A percentile compares a stretch with the other conserved stretches of the same genome.
Evolutionary conservation across 2,888 invertebrate genomes (phyloP).

Genomic region (Eupithecia subfuscata): DNA sequence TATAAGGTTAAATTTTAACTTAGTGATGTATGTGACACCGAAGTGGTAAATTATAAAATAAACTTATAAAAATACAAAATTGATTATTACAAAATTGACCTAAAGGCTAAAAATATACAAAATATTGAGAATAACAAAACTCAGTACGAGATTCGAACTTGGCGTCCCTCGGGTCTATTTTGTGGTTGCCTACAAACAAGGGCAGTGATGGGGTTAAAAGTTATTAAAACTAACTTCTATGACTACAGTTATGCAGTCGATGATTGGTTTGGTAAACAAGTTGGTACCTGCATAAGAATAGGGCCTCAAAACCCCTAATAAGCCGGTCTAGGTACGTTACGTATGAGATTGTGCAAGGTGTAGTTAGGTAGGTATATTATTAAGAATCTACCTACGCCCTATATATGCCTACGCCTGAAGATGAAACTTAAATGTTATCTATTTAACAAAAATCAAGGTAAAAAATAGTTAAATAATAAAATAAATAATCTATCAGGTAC

Average conservation of each 20-base stretch:
- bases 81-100: no score
- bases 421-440: no score
- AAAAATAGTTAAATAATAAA: not conserved
- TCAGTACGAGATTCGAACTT: conserved; percentile 1
- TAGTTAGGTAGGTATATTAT: not conserved
- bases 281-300: not conserved
- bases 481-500: not conserved
- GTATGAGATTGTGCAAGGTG: not conserved
- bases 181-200: not conserved
- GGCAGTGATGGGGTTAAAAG: not conserved
- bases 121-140: conserved; percentile 3
- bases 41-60: not conserved
- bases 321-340: not conserved
- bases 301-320: not conserved
- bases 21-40: not conserved
- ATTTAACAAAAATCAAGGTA: not conserved
- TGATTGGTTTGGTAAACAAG: not conserved
- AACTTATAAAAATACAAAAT: not conserved
- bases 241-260: not conserved
- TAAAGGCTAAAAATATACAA: not conserved
- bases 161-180: not conserved
- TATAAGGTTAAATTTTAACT: not conserved
- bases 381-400: not conserved
- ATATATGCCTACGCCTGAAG: no score
- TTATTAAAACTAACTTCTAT: not conserved